Base-by-base conservation (phyloP, 2,888 invertebrate species). In the Drosophila paranaensis region DNA sequence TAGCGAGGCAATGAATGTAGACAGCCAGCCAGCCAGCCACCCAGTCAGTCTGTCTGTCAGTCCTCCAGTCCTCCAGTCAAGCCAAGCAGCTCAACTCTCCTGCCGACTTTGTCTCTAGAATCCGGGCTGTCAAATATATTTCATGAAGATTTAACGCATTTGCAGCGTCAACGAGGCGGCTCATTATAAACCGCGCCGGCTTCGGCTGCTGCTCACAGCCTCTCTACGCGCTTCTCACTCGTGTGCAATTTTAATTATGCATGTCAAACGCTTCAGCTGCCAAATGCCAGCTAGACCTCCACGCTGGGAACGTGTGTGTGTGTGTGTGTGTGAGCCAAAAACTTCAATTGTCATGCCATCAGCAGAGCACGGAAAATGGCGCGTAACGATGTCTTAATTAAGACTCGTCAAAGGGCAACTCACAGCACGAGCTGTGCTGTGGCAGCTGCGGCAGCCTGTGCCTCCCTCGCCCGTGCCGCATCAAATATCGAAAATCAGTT, bases 351-450 rank as follows among this genome's bases (percentile, higher is more conserved):
- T 78, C 74, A 77, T 77, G 60, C 58, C 55, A 67, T 66, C 60
- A 74, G 58, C 61, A 67, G 66, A 54, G 62, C 75, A 62, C 55
- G 64, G 69, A 78, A 88, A 83, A 82, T 64, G 73, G 74, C 88
- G 55, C 61, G 88, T 88, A 83, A 83, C 77, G 86, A 74, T 85
- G 74, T 74, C 71, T 88, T 83, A 83, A 83, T 83, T 83, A 83
- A 79, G 80, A 60, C 43, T 53, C 68, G 58, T 60, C 86, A 74
- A 67, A 72, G 77, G 61, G 57, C 68, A 51, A 45, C 35, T 43
- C 40, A 13, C 48, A 42, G 46, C 13, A 37, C 25, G 33, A 20
- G 20, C 20, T 20, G 20, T 20, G 20, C 20, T 56, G 57, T 27
- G 53, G 37, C 39, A 48, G 10, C 56, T 43, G 39, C 27, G 54